Evolutionary conservation across 2,888 invertebrate genomes (phyloP).

Genomic region (Allygus modestus): DNA sequence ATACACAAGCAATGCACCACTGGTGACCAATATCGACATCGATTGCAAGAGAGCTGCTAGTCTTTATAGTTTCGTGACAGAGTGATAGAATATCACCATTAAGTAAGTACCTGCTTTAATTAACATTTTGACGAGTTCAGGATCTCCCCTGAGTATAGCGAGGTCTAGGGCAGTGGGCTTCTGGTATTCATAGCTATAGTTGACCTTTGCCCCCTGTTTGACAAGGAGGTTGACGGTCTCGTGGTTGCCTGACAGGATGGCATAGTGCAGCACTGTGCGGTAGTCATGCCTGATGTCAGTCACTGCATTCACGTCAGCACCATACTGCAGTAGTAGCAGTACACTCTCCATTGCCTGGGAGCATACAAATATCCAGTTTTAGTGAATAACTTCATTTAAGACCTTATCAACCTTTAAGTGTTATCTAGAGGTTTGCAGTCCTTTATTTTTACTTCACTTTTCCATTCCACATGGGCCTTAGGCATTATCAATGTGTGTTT

Average conservation of each 20-base stretch:
- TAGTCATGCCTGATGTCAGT: conserved; percentile 92
- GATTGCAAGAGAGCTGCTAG: too few relatives aligned
- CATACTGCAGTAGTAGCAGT: conserved; percentile 85
- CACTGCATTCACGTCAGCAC: conserved; percentile 92
- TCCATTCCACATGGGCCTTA: too few relatives aligned
- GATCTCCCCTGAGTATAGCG: conserved; percentile 90
- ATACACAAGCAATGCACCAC: too few relatives aligned
- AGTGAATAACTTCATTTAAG: not conserved
- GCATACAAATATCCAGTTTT: not conserved
- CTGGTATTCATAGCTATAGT: conserved; percentile 79
- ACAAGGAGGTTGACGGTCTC: conserved; percentile 87
- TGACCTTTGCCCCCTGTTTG: conserved; percentile 88
- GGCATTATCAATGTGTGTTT: too few relatives aligned
- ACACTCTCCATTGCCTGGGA: conserved; percentile 85
- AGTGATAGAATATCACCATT: too few relatives aligned
- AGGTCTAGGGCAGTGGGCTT: conserved; percentile 91
- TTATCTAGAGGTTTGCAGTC: too few relatives aligned
- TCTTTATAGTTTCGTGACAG: too few relatives aligned
- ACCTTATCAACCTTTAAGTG: too few relatives aligned
- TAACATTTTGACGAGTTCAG: conserved; percentile 83
- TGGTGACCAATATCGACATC: too few relatives aligned
- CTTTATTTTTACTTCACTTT: too few relatives aligned
- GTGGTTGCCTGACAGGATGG: conserved; percentile 87
- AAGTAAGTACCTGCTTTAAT: conserved; percentile 79
- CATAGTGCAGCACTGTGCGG: conserved; percentile 93